Base-by-base conservation (phyloP, 2,888 invertebrate species). In the Tridacna crocea region DNA sequence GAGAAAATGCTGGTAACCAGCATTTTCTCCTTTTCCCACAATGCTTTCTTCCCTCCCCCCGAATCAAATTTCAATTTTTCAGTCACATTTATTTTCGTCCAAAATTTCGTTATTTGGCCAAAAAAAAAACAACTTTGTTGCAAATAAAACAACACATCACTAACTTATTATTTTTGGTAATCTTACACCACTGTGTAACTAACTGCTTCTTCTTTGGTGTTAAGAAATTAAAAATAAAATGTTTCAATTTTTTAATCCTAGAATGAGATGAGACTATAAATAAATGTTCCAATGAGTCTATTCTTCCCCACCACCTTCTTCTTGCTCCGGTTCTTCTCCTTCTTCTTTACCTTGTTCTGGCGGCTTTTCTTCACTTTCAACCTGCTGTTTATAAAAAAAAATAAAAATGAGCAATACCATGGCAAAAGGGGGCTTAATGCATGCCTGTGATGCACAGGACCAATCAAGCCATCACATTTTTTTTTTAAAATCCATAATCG, bases 251-350 rank as follows among this genome's bases (percentile, higher is more conserved):
- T 24, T 22, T 70, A 26, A 17, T 22, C 19, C 61, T 61, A 61
- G 61, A 61, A 22, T 19, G 61, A n/a, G 10, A 26, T 24, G 24
- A 47, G 46, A 19, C 24, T 61, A 46, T 47, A 27, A 19, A 10
- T 55, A 55, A 60, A 24, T n/a, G 46, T n/a, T 47, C 13, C 11
- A 26, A 61, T 17, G 24, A 4, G 3, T 27, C 58, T 72, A 80
- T n/a, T 85, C 85, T 13, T 85, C 82, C 74, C 82, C 80, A 12
- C 81, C 87, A 11, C 81, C 87, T 19, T 85, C 88, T 13, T 84
- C 85, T 60, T 68, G 81, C 75, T 83, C 79, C 58, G 77, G 74
- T 75, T 84, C 83, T 3, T 82, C 80, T 27, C 80, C 84, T 22
- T 82, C 84, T 72, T 84, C 85, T 65, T 80, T 76, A 46, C 75